Evolutionary conservation across 2,888 invertebrate genomes (phyloP), one percentile per base, ranked within the genome.

Genomic region (Steromphala cineraria): DNA sequence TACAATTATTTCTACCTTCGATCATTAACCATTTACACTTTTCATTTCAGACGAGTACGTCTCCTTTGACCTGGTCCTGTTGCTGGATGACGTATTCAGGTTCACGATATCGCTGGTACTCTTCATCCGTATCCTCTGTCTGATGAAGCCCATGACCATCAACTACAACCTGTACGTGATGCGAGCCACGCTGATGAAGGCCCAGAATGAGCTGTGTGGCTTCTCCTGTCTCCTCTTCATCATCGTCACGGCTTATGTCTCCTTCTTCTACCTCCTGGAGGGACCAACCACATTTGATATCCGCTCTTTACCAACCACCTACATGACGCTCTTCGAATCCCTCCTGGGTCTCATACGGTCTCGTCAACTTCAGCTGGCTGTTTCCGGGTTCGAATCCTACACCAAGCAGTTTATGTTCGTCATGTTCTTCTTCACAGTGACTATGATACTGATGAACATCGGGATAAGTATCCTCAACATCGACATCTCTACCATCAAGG

Each of bases 111-210:
- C 81, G 13, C 13, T 67, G 15, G 80, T 82, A 1, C 52, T 82
- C 10, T 81, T 84, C 24, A 52, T 86, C 7, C 76, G 56, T 10
- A 81, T 83, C 0, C 31, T 86, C 2, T 53, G 78, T 0, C 77
- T 86, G 5, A 75, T 86, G 10, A 55, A 80, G 52, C 85, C 85
- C 15, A 53, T 86, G 24, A 62, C 80, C 10, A 81, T 84, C 21
- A 86, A 86, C 62, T 82, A 82, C 21, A 67, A 81, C n/a, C 75
- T 86, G n/a, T 83, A 80, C 55, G 67, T 82, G 15, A 76, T 86
- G 79, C 62, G 81, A 19, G 77, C 75, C 40, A 81, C 83, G 8
- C 67, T 86, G n/a, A 24, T 55, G 2, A 53, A 67, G 7, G 79
- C 82, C 3, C 62, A 79, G 36, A 52, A 56, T 24, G 75, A 75